Percentiles rank a stretch among this genome's conserved stretches.
Evolutionary conservation across 1,140 invertebrate genomes (phyloP).

Genomic region (Protaetia brevitarsis): DNA sequence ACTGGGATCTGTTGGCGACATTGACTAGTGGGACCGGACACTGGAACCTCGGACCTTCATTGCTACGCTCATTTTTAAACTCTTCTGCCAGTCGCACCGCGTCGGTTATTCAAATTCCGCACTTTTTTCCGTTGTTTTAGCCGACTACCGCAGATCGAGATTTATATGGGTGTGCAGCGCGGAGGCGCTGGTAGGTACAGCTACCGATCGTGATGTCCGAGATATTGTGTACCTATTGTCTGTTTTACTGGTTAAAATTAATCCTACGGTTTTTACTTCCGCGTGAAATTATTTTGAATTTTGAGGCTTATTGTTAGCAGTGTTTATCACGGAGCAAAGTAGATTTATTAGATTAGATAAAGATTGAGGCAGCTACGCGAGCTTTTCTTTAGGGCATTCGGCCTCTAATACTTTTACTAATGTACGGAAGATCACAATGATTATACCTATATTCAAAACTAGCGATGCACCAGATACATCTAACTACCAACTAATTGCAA

Average conservation of each 20-base stretch:
- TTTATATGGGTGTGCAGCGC: slow-evolving; percentile 7
- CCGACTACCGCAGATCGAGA: slow-evolving; percentile 7
- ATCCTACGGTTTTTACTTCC: not conserved
- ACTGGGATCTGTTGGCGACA: slow-evolving; percentile 16
- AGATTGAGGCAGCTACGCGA: too few relatives aligned
- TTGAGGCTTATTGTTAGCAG: too few relatives aligned
- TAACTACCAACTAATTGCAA: too few relatives aligned
- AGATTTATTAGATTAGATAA: not conserved
- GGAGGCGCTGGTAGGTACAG: not conserved
- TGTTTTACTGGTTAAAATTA: slow-evolving; percentile 12
- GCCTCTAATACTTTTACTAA: too few relatives aligned
- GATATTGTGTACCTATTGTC: slow-evolving; percentile 18
- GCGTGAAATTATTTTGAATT: slow-evolving; percentile 1
- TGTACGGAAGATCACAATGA: too few relatives aligned
- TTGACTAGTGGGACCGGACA: slow-evolving; percentile 13
- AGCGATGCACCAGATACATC: too few relatives aligned
- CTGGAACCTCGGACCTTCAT: slow-evolving; percentile 13
- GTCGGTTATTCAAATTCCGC: slow-evolving; percentile 13
- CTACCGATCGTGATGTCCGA: slow-evolving; percentile 13
- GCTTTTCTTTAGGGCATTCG: too few relatives aligned
- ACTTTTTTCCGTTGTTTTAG: slow-evolving; percentile 15
- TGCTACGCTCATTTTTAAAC: slow-evolving; percentile 18
- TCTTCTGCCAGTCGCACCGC: slow-evolving; percentile 10
- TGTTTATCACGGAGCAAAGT: not conserved
- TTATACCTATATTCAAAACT: too few relatives aligned